Conservation (phyloP, 2,888 invertebrate genomes). For the Cremastinae sp. region DNA sequence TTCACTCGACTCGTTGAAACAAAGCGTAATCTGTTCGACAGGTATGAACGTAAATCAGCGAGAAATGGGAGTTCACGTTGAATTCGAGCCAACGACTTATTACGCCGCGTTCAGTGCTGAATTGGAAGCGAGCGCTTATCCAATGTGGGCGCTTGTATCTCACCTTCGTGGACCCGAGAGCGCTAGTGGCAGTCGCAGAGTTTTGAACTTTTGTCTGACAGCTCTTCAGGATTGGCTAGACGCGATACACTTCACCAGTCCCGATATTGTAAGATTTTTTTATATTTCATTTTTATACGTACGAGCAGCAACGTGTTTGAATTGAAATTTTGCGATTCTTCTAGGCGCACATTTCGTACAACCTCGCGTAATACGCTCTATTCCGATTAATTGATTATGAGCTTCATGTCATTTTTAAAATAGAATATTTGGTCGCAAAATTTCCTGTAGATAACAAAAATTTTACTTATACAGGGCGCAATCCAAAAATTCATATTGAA, state of each 20-base stretch:
- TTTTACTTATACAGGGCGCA: too few species aligned
- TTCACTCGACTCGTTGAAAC: too few species aligned
- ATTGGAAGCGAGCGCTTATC: slow-evolving; percentile 97
- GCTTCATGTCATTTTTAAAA: too few species aligned
- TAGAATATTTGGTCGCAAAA: too few species aligned
- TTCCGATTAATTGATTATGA: too few species aligned
- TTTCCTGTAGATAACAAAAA: too few species aligned
- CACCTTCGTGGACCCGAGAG: slow-evolving; percentile 90
- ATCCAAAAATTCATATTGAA: background rate
- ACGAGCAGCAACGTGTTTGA: too few species aligned
- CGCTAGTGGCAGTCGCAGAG: slow-evolving; percentile 88
- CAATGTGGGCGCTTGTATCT: slow-evolving; percentile 98
- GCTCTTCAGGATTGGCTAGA: slow-evolving; percentile 94
- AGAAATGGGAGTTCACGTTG: slow-evolving; percentile 94
- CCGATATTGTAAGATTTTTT: slow-evolving; percentile 86
- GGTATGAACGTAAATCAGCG: slow-evolving; percentile 98
- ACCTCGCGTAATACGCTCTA: too few species aligned
- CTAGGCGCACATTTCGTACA: too few species aligned
- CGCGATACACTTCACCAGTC: slow-evolving; percentile 88
- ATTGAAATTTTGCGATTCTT: too few species aligned
- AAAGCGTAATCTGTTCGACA: background rate
- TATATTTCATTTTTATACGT: too few species aligned
- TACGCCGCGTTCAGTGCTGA: slow-evolving; percentile 99
- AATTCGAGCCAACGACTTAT: slow-evolving; percentile 98
- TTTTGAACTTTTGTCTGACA: slow-evolving; percentile 88